Base-by-base conservation (phyloP, 2,797 vertebrate genomes). In the Pitangus sulphuratus region DNA sequence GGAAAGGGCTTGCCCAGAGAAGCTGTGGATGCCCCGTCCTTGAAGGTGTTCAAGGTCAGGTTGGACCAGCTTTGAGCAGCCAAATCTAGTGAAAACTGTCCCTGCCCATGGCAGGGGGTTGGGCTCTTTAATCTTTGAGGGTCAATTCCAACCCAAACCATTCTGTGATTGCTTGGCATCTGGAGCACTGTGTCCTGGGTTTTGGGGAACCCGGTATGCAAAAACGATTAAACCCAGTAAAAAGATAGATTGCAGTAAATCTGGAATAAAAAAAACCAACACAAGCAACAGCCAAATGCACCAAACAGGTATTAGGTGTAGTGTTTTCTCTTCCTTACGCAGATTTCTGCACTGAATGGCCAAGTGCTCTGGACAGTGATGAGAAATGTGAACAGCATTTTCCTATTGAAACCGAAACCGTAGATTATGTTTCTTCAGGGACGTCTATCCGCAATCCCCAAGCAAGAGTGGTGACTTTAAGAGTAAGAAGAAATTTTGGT, bases 311-410 rank as follows among this genome's bases (percentile, higher is more conserved):
- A 8, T 14, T 77, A 84, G 5, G 48, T 47, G 6, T 8, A 51
- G 30, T 74, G 39, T 81, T 91, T 85, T 71, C 61, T 90, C 68
- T 91, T 60, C 84, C 12, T 92, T 90, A 8, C 87, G 50, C 91
- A 99, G 99, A 98, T 12, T 99, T 99, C 98, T 99, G 99, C 83
- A 99, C 99, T 25, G 98, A 99, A 77, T 99, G 99, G 99, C 99
- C 99, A 9, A 96, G 98, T n/a, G 97, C 97, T 47, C 94, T 99
- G 92, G 98, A 98, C 96, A 98, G 97, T 1, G 98, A 99, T 62
- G 97, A 98, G 74, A 98, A 98, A 60, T 99, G 99, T 91, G 98
- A 98, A 64, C 83, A 98, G 92, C 98, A 98, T 96, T 99, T 99
- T 94, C 99, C 99, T 19, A 94, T 99, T 84, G 98, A 99, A 97